Conservation (phyloP, 1,140 invertebrate species). For the Epicauta chinensis region DNA sequence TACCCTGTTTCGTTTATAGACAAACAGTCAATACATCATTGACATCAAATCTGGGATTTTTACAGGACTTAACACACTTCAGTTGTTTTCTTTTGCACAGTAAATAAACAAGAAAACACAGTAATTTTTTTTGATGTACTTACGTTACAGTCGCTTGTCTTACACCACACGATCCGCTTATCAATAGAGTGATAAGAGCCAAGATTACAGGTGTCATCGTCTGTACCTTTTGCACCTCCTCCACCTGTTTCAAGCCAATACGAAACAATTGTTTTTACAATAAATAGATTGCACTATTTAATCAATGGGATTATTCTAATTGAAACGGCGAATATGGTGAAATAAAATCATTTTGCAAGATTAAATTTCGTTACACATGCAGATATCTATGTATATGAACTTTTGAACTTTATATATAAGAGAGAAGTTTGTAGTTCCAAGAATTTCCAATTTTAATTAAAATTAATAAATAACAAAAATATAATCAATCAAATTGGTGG, state of each 20-base stretch:
- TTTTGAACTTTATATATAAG: not conserved
- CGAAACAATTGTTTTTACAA: too few relatives aligned
- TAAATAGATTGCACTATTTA: too few relatives aligned
- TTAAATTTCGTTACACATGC: not conserved
- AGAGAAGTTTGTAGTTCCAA: not conserved
- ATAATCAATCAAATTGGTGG: too few relatives aligned
- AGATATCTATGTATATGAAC: not conserved
- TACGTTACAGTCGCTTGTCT: too few relatives aligned
- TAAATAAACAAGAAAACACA: too few relatives aligned
- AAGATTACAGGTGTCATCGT: not conserved
- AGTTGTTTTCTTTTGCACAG: too few relatives aligned
- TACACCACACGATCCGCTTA: too few relatives aligned
- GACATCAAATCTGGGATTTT: too few relatives aligned
- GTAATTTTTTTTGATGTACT: too few relatives aligned
- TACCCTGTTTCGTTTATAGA: not conserved
- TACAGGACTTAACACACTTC: too few relatives aligned
- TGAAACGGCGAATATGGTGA: not conserved
- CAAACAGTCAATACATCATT: too few relatives aligned
- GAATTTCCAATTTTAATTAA: not conserved
- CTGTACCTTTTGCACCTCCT: conserved; percentile 4
- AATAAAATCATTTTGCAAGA: not conserved
- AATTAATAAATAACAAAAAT: not conserved
- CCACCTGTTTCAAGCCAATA: too few relatives aligned
- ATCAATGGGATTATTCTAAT: not conserved
- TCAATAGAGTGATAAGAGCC: not conserved